Evolutionary conservation across 1,140 invertebrate genomes (phyloP), one percentile per base, ranked within the genome.

Genomic region (Coelopa frigida): DNA sequence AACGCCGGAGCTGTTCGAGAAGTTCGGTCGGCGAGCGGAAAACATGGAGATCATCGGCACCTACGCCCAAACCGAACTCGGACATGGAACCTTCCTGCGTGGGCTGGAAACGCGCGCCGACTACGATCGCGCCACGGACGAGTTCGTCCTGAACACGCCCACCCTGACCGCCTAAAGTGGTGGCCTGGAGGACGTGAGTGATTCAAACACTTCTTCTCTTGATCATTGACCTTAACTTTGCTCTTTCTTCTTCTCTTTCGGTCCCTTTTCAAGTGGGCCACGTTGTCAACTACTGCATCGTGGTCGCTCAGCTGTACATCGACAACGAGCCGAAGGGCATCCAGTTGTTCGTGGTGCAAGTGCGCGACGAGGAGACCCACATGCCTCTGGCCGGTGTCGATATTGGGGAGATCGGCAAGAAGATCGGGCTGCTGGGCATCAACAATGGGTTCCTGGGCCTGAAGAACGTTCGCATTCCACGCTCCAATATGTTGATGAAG

Each of bases 61-160:
- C 22, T 95, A 95, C 72, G 91, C 89, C 44, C 92, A 89, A 77
- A 94, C 91, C 12, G 92, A 94, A 73, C 72, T 94, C 22, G 90
- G 91, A 1, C 91, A 94, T 74, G 91, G 88, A 3, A 94, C 91
- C 12, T 93, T 91, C 68, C 79, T 95, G 38, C 75, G 88, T 58
- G 89, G 89, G 4, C 67, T 96, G 21, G 90, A 94, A 75, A 94
- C 91, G 1, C 89, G 84, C 2, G 85, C 90, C 3, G 89, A 84
- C 4, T 95, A 93, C 67, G 91, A 95, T 71, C 74, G 82, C 1
- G 64, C 71, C 35, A 87, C 82, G 1, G 71, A 91, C 63, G 88
- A 94, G 72, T 94, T 94, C 67, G 68, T 94, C 33, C 68, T 96
- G 3, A 78, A 95, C 64, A 85, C 86, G 49, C 91, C 91, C 1